Percentiles rank a stretch among this genome's conserved stretches.
Conservation (phyloP, 2,113 vertebrate species). For the Chauna torquata region DNA sequence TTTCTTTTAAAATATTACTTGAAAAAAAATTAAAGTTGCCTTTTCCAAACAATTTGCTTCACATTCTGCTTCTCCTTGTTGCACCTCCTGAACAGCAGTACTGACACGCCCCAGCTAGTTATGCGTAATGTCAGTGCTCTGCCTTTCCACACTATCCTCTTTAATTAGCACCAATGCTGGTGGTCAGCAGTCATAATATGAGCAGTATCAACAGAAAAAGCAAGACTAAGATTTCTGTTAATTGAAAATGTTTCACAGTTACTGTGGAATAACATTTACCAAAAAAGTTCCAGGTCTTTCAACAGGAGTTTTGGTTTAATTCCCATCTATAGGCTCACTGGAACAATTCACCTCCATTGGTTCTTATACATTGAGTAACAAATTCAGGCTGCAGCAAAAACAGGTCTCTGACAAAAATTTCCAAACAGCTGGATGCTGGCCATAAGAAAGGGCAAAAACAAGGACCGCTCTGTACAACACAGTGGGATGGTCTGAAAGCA, state of each 20-base stretch:
- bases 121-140: neutral
- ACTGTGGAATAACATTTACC: neutral
- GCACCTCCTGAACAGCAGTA: neutral
- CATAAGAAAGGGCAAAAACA: neutral
- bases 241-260: neutral
- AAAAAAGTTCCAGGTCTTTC: neutral
- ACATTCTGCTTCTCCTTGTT: neutral
- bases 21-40: neutral
- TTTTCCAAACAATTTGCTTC: neutral
- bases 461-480: neutral
- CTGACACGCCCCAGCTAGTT: neutral
- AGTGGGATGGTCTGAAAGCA: neutral
- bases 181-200: neutral
- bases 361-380: fast-evolving
- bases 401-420: neutral
- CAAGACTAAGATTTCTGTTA: neutral
- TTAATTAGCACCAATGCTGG: neutral
- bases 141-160: neutral
- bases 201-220: neutral
- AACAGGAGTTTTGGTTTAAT: neutral
- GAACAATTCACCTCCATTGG: neutral
- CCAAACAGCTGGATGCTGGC: neutral
- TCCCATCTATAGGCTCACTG: neutral
- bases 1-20: neutral
- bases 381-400: neutral